These are phyloP conservation scores for Eriocheir sinensis DNA, from an alignment of 1,140 invertebrate species.

Conservation along the genomic window DNA sequence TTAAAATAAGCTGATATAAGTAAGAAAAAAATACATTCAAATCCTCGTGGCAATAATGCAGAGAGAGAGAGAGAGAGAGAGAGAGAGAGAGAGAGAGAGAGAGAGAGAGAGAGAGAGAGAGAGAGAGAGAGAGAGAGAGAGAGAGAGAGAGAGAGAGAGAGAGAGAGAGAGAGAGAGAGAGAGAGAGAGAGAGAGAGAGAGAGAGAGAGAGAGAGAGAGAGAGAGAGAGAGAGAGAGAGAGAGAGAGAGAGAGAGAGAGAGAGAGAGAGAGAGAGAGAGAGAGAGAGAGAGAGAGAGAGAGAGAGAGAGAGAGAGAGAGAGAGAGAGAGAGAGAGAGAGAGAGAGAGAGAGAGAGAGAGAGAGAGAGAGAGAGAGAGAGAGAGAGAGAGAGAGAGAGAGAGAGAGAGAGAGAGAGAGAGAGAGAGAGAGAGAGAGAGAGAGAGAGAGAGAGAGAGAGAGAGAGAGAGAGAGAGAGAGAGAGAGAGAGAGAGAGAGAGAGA, in stretches of 20 bases:
- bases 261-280: constrained; percentile 27
- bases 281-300: not conserved
- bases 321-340: not conserved
- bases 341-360: too few relatives aligned
- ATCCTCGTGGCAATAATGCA: too few relatives aligned
- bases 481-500: not conserved
- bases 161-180: not conserved
- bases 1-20: too few relatives aligned
- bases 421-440: not conserved
- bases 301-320: not conserved
- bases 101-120: constrained; percentile 6
- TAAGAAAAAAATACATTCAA: too few relatives aligned
- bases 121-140: too few relatives aligned
- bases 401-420: too few relatives aligned
- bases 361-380: too few relatives aligned
- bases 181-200: not conserved
- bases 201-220: not conserved
- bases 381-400: not conserved
- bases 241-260: constrained; percentile 24
- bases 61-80: too few relatives aligned
- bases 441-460: not conserved
- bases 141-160: not conserved
- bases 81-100: not conserved
- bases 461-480: not conserved
- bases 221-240: constrained; percentile 4